Conservation (phyloP, 1,140 invertebrate species). For the Lepidurus arcticus region DNA sequence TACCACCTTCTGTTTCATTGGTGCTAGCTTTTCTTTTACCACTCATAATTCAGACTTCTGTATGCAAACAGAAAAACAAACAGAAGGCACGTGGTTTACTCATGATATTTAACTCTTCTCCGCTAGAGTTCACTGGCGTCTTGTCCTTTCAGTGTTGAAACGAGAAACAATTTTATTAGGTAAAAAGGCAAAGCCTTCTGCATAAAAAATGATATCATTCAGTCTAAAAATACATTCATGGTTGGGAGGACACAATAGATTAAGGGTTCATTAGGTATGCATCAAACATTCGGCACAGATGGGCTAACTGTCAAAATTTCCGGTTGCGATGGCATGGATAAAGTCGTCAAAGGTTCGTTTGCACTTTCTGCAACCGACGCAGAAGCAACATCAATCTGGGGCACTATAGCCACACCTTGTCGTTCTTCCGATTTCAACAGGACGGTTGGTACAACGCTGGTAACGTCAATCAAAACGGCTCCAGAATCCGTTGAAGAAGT, state of each 20-base stretch:
- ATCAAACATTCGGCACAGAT: conserved; percentile 14
- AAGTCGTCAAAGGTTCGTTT: neutral
- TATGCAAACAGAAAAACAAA: neutral
- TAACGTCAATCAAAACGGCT: neutral
- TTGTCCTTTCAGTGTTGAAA: neutral
- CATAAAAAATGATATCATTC: conserved; percentile 2
- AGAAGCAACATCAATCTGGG: neutral
- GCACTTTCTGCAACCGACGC: neutral
- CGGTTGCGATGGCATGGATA: neutral
- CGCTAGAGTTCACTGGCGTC: neutral
- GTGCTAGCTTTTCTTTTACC: neutral
- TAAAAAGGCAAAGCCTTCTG: neutral
- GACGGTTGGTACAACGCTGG: conserved; percentile 24
- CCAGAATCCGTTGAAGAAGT: conserved; percentile 40
- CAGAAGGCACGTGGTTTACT: neutral
- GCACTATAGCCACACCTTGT: neutral
- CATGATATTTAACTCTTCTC: neutral
- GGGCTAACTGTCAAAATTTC: neutral
- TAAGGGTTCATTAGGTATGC: neutral
- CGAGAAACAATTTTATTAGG: neutral
- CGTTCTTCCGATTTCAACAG: neutral
- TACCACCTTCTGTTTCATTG: neutral
- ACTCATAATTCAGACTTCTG: neutral
- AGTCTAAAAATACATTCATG: conserved; percentile 16
- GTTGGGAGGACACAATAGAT: neutral